A percentile compares a stretch with the other conserved stretches of the same genome.
These are phyloP conservation scores for Enteromius radiatus DNA, from an alignment of 2,797 vertebrate species.

Conservation along the genomic window DNA sequence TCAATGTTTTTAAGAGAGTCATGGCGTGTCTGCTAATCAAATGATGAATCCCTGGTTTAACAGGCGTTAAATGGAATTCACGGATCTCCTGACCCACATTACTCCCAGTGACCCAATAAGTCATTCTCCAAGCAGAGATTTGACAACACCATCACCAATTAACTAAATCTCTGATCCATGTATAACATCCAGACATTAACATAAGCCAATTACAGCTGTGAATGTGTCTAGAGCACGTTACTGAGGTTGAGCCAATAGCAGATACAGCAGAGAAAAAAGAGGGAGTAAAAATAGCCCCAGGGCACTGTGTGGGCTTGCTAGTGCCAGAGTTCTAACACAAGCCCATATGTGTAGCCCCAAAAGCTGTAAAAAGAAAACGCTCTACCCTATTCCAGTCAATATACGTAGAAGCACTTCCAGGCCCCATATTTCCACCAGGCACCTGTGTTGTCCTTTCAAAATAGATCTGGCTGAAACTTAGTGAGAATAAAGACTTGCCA, in stretches of 20 bases:
- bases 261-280: conserved; percentile 16
- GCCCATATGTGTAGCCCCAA: conserved; percentile 20
- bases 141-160: conserved; percentile 37
- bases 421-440: background rate
- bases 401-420: background rate
- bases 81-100: conserved; percentile 13
- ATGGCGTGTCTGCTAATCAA: background rate
- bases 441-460: conserved; percentile 1
- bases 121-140: conserved; percentile 51
- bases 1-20: background rate
- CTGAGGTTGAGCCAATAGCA: conserved; percentile 55
- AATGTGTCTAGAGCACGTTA: conserved; percentile 39
- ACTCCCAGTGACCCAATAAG: conserved; percentile 47
- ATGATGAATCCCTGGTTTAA: background rate
- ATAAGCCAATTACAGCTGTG: conserved; percentile 43
- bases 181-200: conserved; percentile 62
- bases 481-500: conserved; percentile 33
- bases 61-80: background rate
- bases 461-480: conserved; percentile 28
- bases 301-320: conserved; percentile 52
- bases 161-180: conserved; percentile 63
- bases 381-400: background rate
- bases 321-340: conserved; percentile 11
- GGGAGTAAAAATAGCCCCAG: conserved; percentile 63
- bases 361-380: background rate